These are phyloP conservation scores for Osmerus mordax DNA, from an alignment of 2,113 vertebrate species.

Conservation along the genomic window DNA sequence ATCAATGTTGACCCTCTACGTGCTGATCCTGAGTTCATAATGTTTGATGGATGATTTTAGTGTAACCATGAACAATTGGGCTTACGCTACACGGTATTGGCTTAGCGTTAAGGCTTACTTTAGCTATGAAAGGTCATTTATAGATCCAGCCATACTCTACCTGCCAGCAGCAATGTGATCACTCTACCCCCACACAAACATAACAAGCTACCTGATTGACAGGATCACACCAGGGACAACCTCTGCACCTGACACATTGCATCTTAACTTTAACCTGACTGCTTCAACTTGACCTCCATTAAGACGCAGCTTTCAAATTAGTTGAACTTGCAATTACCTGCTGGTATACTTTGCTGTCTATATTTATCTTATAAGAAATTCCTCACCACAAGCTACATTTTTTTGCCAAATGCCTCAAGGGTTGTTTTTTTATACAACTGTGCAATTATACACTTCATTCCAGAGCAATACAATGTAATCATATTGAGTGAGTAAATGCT, in stretches of 20 bases:
- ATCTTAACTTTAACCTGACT: constrained; percentile 60
- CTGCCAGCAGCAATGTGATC: constrained; percentile 62
- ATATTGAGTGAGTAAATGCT: constrained; percentile 29
- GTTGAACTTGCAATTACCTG: constrained; percentile 35
- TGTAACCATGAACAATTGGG: constrained; percentile 9
- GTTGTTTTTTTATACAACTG: constrained; percentile 43
- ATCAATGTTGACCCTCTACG: too few species aligned
- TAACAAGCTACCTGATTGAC: constrained; percentile 73
- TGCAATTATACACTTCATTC: constrained; percentile 59
- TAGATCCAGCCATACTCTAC: constrained; percentile 59
- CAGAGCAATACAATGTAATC: constrained; percentile 46
- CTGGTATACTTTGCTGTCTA: constrained; percentile 27
- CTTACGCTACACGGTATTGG: constrained; percentile 19
- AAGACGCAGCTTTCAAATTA: constrained; percentile 47
- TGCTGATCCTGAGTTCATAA: too few species aligned
- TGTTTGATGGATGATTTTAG: background rate
- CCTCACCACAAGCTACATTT: constrained; percentile 42
- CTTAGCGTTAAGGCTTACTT: constrained; percentile 29
- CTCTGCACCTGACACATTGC: constrained; percentile 41
- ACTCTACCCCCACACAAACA: constrained; percentile 72
- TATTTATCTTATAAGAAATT: constrained; percentile 49
- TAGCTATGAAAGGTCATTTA: constrained; percentile 53
- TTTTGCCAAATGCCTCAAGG: constrained; percentile 53
- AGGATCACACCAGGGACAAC: constrained; percentile 46
- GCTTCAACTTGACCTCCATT: constrained; percentile 47